phyloP scores from a whole-genome alignment of 2,888 invertebrate genomes.

The Leptopilina syphax region DNA sequence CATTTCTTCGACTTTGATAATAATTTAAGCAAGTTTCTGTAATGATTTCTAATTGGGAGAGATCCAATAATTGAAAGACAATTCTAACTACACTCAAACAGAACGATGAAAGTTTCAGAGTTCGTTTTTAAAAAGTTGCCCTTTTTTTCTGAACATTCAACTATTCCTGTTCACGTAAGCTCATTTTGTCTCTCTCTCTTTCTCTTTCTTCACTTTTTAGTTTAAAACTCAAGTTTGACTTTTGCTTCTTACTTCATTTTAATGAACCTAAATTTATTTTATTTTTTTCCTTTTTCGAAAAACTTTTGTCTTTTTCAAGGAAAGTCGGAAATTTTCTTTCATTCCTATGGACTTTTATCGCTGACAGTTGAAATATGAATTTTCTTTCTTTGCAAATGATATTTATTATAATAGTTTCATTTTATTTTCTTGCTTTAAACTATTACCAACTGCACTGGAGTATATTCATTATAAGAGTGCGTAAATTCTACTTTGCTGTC shows the following conservation, averaged over 20 bases:
- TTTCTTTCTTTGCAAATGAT: no score
- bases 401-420: no score
- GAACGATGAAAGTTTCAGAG: background rate
- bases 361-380: background rate
- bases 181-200: no score
- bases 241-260: background rate
- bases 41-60: background rate
- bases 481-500: no score
- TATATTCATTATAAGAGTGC: no score
- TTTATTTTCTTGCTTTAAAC: no score
- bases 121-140: background rate
- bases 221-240: background rate
- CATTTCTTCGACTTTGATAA: background rate
- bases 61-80: constrained; percentile 16
- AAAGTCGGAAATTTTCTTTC: background rate
- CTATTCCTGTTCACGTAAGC: background rate
- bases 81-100: constrained; percentile 20
- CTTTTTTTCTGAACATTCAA: background rate
- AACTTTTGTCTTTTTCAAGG: background rate
- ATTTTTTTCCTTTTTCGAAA: background rate
- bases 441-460: no score
- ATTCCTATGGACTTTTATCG: background rate
- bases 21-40: background rate
- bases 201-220: background rate
- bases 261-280: background rate